Evolutionary conservation across 2,888 invertebrate genomes (phyloP), one percentile per base, ranked within the genome.

Genomic region (Epistrophe eligans): DNA sequence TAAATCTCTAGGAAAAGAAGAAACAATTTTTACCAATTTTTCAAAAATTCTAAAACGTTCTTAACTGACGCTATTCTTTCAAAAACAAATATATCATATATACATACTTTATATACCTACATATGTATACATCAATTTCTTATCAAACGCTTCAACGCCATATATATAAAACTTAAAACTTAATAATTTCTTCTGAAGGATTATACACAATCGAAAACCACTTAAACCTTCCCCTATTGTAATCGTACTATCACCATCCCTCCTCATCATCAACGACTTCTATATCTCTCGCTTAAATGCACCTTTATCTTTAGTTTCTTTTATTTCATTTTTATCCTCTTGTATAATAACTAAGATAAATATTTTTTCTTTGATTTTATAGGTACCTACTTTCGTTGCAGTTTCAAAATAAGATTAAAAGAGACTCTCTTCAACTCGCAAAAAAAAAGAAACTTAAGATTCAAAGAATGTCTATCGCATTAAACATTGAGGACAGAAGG

Each of bases 151-250:
- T 10, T 50, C 19, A 19, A 9, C 35, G 35, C 35, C 3, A 17
- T 48, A 43, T 48, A 43, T 24, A 62, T 43, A 40, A 62, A 10
- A 9, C 15, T 10, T 9, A 24, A 72, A 64, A 50, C 62, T 70
- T 40, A 32, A 35, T 19, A 9, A 66, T 76, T 9, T 19, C 32
- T 24, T 77, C 62, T 48, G n/a, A 73, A 66, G 71, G 74, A 81
- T 82, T 74, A 24, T 24, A 85, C 85, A 85, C 82, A 85, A 82
- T 85, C 70, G 77, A 82, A 85, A 82, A 85, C 74, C 85, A 85
- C 85, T 85, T 82, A 82, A 82, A 45, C 77, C 70, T 9, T 40
- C 13, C 40, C 17, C 40, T 24, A 70, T 60, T 70, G 52, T 55
- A 52, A 19, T 13, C 38, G 17, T 19, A 15, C 24, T 50, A 28